Conservation (phyloP, 1,140 invertebrate genomes). For the Zelostemma sp. region DNA sequence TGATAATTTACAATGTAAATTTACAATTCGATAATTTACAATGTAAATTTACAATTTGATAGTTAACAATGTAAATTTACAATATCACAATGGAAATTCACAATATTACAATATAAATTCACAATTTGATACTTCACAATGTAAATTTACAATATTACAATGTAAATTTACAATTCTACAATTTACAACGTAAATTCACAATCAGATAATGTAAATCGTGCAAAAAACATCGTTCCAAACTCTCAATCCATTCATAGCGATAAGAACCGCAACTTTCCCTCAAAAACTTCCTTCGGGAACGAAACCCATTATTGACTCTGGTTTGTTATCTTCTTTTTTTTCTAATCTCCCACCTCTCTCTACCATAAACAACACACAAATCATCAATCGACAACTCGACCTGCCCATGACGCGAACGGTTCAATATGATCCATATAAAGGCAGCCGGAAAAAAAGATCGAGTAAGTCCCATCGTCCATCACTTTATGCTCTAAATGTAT, state of each 20-base stretch:
- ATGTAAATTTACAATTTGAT: no score
- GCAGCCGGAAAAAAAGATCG: slow-evolving; percentile 70
- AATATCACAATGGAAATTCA: no score
- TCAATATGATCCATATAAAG: slow-evolving; percentile 65
- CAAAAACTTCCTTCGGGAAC: slow-evolving; percentile 16
- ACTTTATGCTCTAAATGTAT: slow-evolving; percentile 48
- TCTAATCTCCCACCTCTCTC: slow-evolving; percentile 47
- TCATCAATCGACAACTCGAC: slow-evolving; percentile 61
- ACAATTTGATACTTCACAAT: no score
- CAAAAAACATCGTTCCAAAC: slow-evolving; percentile 36
- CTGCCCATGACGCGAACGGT: slow-evolving; percentile 61
- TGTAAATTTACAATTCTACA: no score
- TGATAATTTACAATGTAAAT: no score
- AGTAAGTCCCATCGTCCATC: slow-evolving; percentile 62
- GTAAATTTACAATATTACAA: no score
- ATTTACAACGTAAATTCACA: no score
- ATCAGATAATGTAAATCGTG: neutral
- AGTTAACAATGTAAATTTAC: no score
- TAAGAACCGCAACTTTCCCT: slow-evolving; percentile 29
- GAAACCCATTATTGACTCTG: slow-evolving; percentile 61
- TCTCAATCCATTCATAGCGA: slow-evolving; percentile 38
- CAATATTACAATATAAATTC: no score
- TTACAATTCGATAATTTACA: no score
- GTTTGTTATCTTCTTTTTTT: slow-evolving; percentile 49
- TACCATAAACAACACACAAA: slow-evolving; percentile 62